Conservation (phyloP, 2,797 vertebrate species). For the Monodelphis domestica region DNA sequence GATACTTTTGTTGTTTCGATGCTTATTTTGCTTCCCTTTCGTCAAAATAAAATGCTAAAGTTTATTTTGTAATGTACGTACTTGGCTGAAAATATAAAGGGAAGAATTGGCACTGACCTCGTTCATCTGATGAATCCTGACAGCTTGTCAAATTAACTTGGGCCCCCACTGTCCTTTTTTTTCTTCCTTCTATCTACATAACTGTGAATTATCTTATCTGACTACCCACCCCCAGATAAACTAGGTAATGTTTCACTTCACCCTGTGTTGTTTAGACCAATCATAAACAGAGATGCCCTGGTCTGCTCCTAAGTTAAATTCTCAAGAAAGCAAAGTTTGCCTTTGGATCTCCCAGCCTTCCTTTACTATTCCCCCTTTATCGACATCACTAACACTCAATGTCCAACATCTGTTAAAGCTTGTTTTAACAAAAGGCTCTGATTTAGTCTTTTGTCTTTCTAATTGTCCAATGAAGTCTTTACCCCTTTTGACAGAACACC, state of each 20-base stretch:
- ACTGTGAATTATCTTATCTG: not conserved
- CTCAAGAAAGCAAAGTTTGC: not conserved
- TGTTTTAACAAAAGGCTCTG: not conserved
- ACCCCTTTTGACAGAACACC: not conserved
- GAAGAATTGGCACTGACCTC: not conserved
- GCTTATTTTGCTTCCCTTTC: not conserved
- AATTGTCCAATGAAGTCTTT: slow-evolving; percentile 26
- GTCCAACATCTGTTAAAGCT: not conserved
- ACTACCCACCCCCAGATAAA: not conserved
- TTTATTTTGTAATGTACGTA: not conserved
- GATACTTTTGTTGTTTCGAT: not conserved
- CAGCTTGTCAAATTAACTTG: slow-evolving; percentile 1
- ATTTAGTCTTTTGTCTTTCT: not conserved
- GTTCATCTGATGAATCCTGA: slow-evolving; percentile 18
- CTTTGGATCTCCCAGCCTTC: not conserved
- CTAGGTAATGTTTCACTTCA: not conserved
- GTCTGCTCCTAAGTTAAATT: not conserved
- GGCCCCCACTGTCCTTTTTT: not conserved
- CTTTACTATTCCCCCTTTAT: not conserved
- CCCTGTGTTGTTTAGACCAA: not conserved
- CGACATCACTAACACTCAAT: not conserved
- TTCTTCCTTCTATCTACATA: not conserved
- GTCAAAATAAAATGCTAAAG: not conserved
- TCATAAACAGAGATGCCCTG: fast-evolving
- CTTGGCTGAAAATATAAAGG: not conserved